Evolutionary conservation across 35 echinoderm and acorn worm species (phyloP), one percentile per base, ranked within the genome.

Genomic region (Diadema setosum): DNA sequence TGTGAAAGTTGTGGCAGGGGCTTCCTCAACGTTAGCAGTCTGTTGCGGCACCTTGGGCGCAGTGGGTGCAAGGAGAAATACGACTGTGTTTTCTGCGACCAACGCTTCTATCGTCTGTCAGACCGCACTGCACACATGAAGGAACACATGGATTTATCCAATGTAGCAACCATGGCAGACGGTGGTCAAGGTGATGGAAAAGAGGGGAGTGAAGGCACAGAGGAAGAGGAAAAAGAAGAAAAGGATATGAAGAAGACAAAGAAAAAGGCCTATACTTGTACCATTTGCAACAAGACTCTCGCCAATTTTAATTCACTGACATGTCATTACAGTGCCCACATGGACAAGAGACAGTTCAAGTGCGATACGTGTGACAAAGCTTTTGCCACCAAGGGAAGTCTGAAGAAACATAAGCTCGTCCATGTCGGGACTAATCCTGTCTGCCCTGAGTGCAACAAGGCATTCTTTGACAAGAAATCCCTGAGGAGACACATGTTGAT

Each of bases 401-500:
- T 67, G 11, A 67, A 67, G 26, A 33, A 67, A 33, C 63, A 67
- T 34, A 33, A 15, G 63, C 30, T 33, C 14, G 2, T 67, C 12
- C 63, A 67, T 18, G 37, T 34, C 2, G 63, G 63, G 30, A 26
- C 30, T 33, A 34, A 34, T 15, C 63, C 63, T 2, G 37, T 33
- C 9, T 67, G 63, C 63, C 37, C 63, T 0, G 63, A 33, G 26
- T 67, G 63, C 37, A 5, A 67, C 21, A 67, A 67, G 37, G 37
- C 63, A 26, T 67, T 67, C 21, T 67, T n/a, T 34, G 37, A 67
- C 17, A 12, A 15, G 25, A 67, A 67, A 18, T 67, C 63, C 0
- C 52, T 86, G 29, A 75, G 50, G 9, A 67, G 67, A 4, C 90
- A 91, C 20, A 49, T 48, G 31, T 67, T 82, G 2, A 75, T 91